A percentile compares a stretch with the other conserved stretches of the same genome.
Evolutionary conservation across 2,113 vertebrate genomes (phyloP).

Genomic region (Poecile atricapillus): DNA sequence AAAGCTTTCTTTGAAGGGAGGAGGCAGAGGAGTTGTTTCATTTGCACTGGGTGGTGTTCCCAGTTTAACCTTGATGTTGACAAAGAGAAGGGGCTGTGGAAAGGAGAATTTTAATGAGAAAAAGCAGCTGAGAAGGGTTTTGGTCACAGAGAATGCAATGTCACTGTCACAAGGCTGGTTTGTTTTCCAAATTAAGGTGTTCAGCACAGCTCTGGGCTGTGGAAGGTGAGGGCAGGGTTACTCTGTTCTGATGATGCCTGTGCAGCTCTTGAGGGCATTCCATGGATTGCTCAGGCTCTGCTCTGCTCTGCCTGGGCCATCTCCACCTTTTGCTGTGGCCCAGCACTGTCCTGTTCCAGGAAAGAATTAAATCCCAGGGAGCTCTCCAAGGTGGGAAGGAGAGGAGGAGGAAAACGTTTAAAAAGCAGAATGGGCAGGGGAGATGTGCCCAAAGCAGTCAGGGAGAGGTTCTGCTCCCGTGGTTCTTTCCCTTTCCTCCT

Average conservation of each 20-base stretch:
- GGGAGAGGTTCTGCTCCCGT: neutral
- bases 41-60: neutral
- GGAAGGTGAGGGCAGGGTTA: neutral
- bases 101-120: neutral
- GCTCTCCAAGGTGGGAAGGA: neutral
- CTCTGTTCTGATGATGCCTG: neutral
- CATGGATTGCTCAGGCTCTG: neutral
- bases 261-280: neutral
- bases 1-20: neutral
- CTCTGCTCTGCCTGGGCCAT: neutral
- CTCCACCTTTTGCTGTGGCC: neutral
- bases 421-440: neutral
- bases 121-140: neutral
- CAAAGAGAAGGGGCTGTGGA: neutral
- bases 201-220: neutral
- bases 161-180: neutral
- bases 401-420: fast-evolving
- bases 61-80: no score
- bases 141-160: neutral
- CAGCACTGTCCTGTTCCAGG: neutral
- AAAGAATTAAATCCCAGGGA: neutral
- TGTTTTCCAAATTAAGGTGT: neutral
- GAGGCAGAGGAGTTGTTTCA: neutral
- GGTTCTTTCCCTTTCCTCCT: neutral
- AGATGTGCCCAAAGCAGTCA: neutral